Conservation (phyloP, 2,797 vertebrate species). For the Darevskia mixta region DNA sequence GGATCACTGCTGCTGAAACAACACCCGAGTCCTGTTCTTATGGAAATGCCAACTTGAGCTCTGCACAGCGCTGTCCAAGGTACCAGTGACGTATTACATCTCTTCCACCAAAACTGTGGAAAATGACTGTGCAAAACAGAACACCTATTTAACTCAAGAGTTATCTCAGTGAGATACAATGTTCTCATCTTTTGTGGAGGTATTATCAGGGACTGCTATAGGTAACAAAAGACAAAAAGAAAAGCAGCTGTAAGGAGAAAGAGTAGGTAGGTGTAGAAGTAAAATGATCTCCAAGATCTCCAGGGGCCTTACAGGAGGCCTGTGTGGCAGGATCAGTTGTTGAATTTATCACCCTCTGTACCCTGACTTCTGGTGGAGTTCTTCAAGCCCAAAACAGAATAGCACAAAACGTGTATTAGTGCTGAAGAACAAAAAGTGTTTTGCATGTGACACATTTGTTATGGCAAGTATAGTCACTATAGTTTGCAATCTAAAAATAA, state of each 20-base stretch:
- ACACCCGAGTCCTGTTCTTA: no score
- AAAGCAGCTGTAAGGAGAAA: neutral
- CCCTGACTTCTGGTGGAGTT: constrained; percentile 9
- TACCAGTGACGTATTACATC: no score
- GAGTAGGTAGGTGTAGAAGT: neutral
- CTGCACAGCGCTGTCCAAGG: no score
- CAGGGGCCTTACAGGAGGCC: neutral
- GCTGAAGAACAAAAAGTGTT: no score
- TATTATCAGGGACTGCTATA: neutral
- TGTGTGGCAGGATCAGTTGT: constrained; percentile 34
- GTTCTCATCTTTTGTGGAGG: neutral
- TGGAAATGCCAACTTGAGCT: no score
- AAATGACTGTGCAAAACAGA: no score
- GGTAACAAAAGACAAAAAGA: neutral
- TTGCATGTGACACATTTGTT: constrained; percentile 60
- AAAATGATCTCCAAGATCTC: neutral
- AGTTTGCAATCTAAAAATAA: constrained; percentile 73
- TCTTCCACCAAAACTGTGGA: no score
- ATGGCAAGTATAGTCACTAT: constrained; percentile 59
- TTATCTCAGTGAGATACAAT: neutral
- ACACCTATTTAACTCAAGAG: neutral
- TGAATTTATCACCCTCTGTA: constrained; percentile 45
- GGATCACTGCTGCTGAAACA: no score
- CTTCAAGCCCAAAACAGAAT: constrained; percentile 55
- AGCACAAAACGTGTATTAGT: no score